Percentiles rank a stretch among this genome's conserved stretches.
Evolutionary conservation across 2,888 invertebrate genomes (phyloP).

Genomic region (Plemyria rubiginata): DNA sequence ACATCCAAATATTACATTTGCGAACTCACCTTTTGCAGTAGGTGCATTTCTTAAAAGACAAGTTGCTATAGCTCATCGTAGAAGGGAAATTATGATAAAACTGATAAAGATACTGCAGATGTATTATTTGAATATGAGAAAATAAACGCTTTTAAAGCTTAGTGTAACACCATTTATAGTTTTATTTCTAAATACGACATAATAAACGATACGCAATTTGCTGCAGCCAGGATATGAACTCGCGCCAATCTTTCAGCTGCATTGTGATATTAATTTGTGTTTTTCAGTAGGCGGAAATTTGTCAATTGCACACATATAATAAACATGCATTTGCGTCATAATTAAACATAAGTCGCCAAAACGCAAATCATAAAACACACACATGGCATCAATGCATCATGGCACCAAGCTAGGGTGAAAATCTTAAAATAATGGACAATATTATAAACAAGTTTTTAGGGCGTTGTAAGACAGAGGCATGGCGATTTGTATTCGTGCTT

Average conservation of each 20-base stretch:
- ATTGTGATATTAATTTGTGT: constrained; percentile 57
- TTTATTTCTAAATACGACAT: not conserved
- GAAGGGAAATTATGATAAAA: not conserved
- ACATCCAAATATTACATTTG: not conserved
- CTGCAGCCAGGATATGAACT: constrained; percentile 35
- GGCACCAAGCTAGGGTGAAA: too few species aligned
- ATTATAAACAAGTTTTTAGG: too few species aligned
- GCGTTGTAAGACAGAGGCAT: too few species aligned
- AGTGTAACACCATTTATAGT: too few species aligned
- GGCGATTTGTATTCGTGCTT: not conserved
- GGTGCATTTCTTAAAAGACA: not conserved
- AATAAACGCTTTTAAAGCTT: not conserved
- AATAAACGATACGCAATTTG: constrained; percentile 15
- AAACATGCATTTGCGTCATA: constrained; percentile 26
- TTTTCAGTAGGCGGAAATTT: constrained; percentile 56
- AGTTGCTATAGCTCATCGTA: not conserved
- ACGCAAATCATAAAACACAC: constrained; percentile 1
- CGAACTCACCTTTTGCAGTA: not conserved
- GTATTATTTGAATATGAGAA: too few species aligned
- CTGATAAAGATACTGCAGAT: too few species aligned
- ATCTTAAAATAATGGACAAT: too few species aligned
- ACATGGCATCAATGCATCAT: not conserved
- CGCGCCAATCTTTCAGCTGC: constrained; percentile 54
- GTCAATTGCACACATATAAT: constrained; percentile 59
- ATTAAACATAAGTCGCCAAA: constrained; percentile 11